Conservation (phyloP, 1,140 invertebrate species). For the Medauroidea extradentata region DNA sequence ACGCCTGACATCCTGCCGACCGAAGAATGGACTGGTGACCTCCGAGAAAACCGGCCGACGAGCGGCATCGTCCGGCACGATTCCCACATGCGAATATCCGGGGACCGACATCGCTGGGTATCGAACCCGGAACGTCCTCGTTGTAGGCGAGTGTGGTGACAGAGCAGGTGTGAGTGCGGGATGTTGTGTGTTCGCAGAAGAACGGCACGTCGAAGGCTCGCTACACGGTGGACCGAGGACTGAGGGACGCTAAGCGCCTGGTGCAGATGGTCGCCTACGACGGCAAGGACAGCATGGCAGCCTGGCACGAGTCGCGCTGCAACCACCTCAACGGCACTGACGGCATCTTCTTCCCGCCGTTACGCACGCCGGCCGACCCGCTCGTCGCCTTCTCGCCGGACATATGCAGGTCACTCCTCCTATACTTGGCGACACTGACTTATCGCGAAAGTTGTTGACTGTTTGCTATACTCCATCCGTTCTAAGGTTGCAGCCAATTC, state of each 20-base stretch:
- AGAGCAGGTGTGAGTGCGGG: too few species aligned
- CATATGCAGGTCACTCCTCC: constrained; percentile 4
- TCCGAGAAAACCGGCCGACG: too few species aligned
- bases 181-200: constrained; percentile 22
- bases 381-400: constrained; percentile 11
- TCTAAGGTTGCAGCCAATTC: too few species aligned
- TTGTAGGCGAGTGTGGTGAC: too few species aligned
- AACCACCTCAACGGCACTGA: constrained; percentile 36
- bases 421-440: background rate
- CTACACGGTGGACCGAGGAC: constrained; percentile 27
- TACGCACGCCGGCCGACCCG: constrained; percentile 16
- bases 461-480: too few species aligned
- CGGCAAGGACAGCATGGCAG: constrained; percentile 20
- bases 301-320: constrained; percentile 21
- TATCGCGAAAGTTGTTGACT: too few species aligned
- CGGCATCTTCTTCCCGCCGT: constrained; percentile 34
- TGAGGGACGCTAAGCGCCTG: constrained; percentile 23
- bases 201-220: constrained; percentile 31
- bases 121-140: too few species aligned
- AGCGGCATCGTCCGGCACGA: too few species aligned
- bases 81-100: too few species aligned
- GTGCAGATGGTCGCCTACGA: constrained; percentile 30
- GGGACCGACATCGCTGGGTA: too few species aligned
- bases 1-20: too few species aligned
- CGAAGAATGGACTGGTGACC: too few species aligned